Percentiles rank a stretch among this genome's conserved stretches.
Evolutionary conservation across 2,113 vertebrate genomes (phyloP).

Genomic region (Elephas maximus): DNA sequence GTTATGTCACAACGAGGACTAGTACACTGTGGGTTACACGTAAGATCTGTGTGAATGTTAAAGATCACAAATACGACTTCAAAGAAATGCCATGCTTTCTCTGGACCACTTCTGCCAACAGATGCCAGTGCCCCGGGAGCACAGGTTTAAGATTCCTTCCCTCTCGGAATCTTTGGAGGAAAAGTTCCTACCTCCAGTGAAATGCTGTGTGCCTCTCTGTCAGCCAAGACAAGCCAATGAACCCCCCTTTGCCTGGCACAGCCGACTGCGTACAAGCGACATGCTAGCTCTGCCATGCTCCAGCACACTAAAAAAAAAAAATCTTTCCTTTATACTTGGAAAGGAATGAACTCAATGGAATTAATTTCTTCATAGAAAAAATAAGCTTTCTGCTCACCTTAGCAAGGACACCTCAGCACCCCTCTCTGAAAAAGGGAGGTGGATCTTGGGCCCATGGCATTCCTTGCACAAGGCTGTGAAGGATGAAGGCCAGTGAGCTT

Average conservation of each 20-base stretch:
- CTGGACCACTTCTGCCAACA: neutral
- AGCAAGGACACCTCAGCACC: neutral
- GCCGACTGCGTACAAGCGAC: fast-evolving
- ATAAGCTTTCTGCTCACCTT: neutral
- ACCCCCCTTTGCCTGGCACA: neutral
- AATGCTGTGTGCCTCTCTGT: neutral
- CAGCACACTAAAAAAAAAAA: neutral
- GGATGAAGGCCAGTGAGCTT: fast-evolving
- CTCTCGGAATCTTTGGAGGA: neutral
- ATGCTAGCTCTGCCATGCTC: neutral
- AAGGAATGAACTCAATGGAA: neutral
- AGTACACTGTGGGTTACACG: neutral
- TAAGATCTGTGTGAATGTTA: neutral
- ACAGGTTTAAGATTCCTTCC: neutral
- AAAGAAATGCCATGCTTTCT: neutral
- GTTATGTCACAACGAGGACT: too few relatives aligned
- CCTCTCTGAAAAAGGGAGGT: fast-evolving
- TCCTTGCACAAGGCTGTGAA: neutral
- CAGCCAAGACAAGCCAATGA: neutral
- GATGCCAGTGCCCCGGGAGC: neutral
- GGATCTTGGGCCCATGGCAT: fast-evolving
- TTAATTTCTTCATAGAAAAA: neutral
- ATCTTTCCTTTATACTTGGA: neutral
- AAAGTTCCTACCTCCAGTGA: neutral
- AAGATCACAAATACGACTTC: constrained; percentile 44